Evolutionary conservation across 1,140 invertebrate genomes (phyloP), one percentile per base, ranked within the genome.

Genomic region (Tigriopus japonicus): DNA sequence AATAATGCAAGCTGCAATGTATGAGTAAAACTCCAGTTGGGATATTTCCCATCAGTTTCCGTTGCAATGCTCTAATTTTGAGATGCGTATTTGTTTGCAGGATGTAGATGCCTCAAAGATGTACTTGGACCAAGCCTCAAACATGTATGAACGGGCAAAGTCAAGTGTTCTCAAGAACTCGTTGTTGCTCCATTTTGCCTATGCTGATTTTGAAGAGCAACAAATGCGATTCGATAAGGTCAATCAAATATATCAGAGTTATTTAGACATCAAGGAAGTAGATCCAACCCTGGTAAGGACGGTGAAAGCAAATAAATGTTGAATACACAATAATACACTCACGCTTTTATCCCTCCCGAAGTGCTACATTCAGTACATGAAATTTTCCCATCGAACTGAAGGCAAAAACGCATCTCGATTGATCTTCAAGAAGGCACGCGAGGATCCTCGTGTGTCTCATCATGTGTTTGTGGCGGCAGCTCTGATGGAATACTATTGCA

Each of bases 281-380:
- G 91, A 98, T 76, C 93, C 93, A 1, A 96, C 93, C 1, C 73
- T 98, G 72, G 87, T 91, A 77, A 74, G 76, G 72, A 63, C 64
- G 62, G n/a, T n/a, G n/a, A n/a, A n/a, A n/a, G n/a, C n/a, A n/a
- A n/a, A n/a, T n/a, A n/a, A n/a, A n/a, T n/a, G n/a, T n/a, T n/a
- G n/a, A n/a, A n/a, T n/a, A n/a, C n/a, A n/a, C n/a, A n/a, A n/a
- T n/a, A n/a, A n/a, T n/a, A n/a, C n/a, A n/a, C n/a, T n/a, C n/a
- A n/a, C n/a, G n/a, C 24, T 42, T 7, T 60, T 24, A 59, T 63
- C 63, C 64, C 9, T 61, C 56, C 73, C 72, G 19, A 65, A 86
- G 87, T 86, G 87, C 0, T 99, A 93, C 69, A 87, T 98, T 45
- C 95, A 98, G 69, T 96, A 98, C 68, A 98, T 99, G 93, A 96